Base-by-base conservation (phyloP, 2,888 invertebrate species). In the Drosophila maculinotata region DNA sequence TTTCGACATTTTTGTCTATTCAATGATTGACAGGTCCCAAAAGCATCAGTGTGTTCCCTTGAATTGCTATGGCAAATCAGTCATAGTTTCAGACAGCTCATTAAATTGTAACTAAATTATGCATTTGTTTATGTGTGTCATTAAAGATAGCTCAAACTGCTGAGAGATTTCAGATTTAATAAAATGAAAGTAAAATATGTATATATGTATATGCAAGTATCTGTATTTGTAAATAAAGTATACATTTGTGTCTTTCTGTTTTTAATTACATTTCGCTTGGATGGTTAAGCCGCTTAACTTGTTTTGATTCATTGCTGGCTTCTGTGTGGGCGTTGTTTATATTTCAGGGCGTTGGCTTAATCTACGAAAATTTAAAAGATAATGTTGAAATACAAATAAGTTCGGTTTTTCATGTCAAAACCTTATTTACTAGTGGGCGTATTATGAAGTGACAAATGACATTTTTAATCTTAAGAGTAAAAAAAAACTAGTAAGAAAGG, bases 181-280 rank as follows among this genome's bases (percentile, higher is more conserved):
- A 2, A 25, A n/a, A 1, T 35, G 10, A 15, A 35, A 35, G 17
- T 12, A 28, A 12, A 8, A 15, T 20, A 17, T 41, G 5, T 41
- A 41, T 12, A 49, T 30, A 41, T 12, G 39, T n/a, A 30, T 14
- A 28, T 30, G 2, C 49, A 14, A 17, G 7, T 12, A 31, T 41
- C 1, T 20, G n/a, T 2, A 2, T 47, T 5, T 45, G 12, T 39
- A 23, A 28, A 2, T 39, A 7, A 28, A 15, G 35, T 10, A 51
- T 38, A 25, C 42, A 17, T 36, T 20, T 51, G 26, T 30, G 33
- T 33, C n/a, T 23, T 47, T 42, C 64, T 73, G 71, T 52, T 69
- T 56, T 75, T 76, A 76, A 74, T 74, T 74, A 66, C 66, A 66
- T 53, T 70, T 62, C 36, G 48, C 41, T 48, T 33, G 8, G 33